Percentiles rank a stretch among this genome's conserved stretches.
Conservation (phyloP, 2,888 invertebrate genomes). For the Ectobius pallidus region DNA sequence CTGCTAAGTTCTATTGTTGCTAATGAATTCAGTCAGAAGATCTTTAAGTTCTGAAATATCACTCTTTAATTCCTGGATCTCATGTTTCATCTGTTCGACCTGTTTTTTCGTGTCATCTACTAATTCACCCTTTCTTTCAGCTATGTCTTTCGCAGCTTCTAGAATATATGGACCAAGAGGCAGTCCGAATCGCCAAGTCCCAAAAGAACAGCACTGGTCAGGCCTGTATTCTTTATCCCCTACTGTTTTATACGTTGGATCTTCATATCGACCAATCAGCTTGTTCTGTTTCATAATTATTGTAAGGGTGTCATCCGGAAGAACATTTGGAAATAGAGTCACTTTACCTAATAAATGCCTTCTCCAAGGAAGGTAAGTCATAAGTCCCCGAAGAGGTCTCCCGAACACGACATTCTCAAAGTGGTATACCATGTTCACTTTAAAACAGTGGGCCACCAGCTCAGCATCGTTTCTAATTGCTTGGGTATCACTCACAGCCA, state of each 20-base stretch:
- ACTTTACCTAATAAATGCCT: background rate
- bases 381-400: background rate
- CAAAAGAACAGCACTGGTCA: background rate
- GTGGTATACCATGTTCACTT: background rate
- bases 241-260: background rate
- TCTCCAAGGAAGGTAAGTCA: background rate
- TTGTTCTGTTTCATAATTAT: background rate
- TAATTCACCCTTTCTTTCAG: background rate
- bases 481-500: constrained; percentile 24
- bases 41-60: too few species aligned
- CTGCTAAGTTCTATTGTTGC: too few species aligned
- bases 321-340: background rate
- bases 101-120: too few species aligned
- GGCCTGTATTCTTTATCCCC: background rate
- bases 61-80: too few species aligned
- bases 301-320: background rate
- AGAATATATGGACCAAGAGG: background rate
- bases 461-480: constrained; percentile 20
- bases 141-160: background rate
- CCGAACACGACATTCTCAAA: constrained; percentile 2
- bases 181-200: background rate
- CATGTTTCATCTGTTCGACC: too few species aligned
- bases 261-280: background rate
- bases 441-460: background rate
- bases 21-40: too few species aligned